phyloP scores from a whole-genome alignment of 2,888 invertebrate genomes.

The Parochlus steinenii region DNA sequence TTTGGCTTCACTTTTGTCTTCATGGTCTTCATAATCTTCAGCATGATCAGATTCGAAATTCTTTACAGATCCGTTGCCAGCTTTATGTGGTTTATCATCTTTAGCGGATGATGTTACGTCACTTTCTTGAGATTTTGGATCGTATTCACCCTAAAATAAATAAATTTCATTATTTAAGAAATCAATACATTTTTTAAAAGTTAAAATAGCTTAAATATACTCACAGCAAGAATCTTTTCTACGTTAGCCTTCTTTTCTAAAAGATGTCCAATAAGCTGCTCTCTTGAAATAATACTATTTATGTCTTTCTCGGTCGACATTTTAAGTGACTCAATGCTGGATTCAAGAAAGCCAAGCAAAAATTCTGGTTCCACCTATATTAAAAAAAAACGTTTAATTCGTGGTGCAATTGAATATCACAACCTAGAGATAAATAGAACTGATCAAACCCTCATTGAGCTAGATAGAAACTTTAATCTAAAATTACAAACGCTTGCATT shows the following conservation, averaged over 20 bases:
- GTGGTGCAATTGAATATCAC: too few species aligned
- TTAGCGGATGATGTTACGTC: conserved; percentile 1
- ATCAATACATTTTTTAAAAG: too few species aligned
- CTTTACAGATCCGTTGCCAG: conserved; percentile 12
- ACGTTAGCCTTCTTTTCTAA: conserved; percentile 47
- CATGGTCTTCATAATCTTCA: background rate
- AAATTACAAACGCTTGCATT: too few species aligned
- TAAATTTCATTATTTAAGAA: too few species aligned
- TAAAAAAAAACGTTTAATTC: conserved; percentile 6
- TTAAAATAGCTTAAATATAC: too few species aligned
- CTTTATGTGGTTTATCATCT: conserved; percentile 7
- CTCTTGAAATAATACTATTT: conserved; percentile 29
- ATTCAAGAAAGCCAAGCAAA: conserved; percentile 52
- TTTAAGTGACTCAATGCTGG: conserved; percentile 43
- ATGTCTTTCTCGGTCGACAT: conserved; percentile 29
- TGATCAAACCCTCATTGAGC: too few species aligned
- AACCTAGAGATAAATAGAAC: too few species aligned
- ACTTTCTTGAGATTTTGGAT: too few species aligned
- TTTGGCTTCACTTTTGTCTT: conserved; percentile 9
- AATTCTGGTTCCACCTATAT: conserved; percentile 52
- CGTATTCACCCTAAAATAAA: too few species aligned
- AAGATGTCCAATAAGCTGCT: conserved; percentile 44
- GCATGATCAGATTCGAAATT: conserved; percentile 8
- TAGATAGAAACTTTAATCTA: too few species aligned
- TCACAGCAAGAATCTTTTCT: conserved; percentile 27